Evolutionary conservation across 2,113 vertebrate genomes (phyloP), one percentile per base, ranked within the genome.

Genomic region (Coptodon bakossiorum): DNA sequence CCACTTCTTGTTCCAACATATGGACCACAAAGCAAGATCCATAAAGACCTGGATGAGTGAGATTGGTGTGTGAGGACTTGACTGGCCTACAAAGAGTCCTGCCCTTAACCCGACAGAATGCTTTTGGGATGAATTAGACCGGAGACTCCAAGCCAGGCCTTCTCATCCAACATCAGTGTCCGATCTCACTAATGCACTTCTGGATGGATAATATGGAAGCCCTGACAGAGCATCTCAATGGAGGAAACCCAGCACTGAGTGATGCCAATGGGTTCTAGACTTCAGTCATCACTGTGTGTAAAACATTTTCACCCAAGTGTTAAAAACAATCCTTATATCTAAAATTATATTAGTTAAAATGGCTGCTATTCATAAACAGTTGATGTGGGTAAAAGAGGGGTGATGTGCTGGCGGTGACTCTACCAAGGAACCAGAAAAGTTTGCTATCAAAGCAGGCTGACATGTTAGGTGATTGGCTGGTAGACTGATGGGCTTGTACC

Each of bases 41-140:
- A 36, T 63, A 19, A 63, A 34, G 59, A 63, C 16, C 29, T 63
- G 2, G 0, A 61, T 61, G 57, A 61, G 0, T 19, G 29, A 34
- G 34, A 7, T 34, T 34, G 34, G 6, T 7, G 7, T 34, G 34
- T 7, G 34, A 61, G 57, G 34, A 61, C 9, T 6, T 34, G 29
- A 63, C 59, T 63, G 29, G 59, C 29, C 59, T 19, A 19, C 29
- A 34, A 29, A 34, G 59, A 63, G 29, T 63, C 29, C 59, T 63
- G 9, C 11, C 29, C 59, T 19, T 63, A 34, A 63, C 59, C 16
- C 1, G 2, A 11, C 29, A 63, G 29, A 63, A 63, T 36, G 7
- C 29, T 16, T 63, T 63, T 34, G 29, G 29, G 0, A 1, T 34
- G 1, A 63, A 63, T 63, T 63, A 36, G 59, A 63, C 29, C 0